Percentiles rank a stretch among this genome's conserved stretches.
phyloP scores from a whole-genome alignment of 2,113 vertebrate species.

The Coptodon rendalli region DNA sequence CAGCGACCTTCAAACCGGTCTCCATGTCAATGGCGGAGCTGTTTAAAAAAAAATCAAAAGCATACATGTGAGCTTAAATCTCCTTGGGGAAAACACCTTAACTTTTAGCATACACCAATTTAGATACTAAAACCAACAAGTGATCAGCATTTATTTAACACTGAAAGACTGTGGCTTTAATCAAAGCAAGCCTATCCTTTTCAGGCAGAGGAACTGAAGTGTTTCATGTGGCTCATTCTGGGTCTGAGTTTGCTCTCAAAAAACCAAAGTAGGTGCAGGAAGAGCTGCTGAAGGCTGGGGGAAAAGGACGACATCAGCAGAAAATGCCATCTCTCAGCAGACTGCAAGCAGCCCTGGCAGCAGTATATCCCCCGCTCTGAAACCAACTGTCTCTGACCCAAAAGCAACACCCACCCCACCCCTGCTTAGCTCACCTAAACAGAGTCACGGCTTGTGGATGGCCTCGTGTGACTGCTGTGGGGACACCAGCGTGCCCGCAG shows the following conservation, averaged over 20 bases:
- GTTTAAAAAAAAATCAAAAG: neutral
- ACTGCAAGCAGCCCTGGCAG: neutral
- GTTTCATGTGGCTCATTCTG: neutral
- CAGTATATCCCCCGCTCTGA: neutral
- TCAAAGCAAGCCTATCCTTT: neutral
- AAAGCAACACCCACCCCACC: neutral
- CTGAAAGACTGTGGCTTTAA: neutral
- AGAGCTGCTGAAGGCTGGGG: neutral
- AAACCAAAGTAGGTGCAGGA: slow-evolving; percentile 7
- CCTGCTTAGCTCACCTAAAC: neutral
- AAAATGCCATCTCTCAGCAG: slow-evolving; percentile 48
- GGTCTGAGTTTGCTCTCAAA: slow-evolving; percentile 6
- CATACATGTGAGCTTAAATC: neutral
- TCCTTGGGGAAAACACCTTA: neutral
- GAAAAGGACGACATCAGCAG: slow-evolving; percentile 40
- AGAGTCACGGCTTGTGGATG: neutral
- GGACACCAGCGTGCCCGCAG: neutral
- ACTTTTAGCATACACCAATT: neutral
- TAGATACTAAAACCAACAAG: neutral
- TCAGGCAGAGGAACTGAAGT: neutral
- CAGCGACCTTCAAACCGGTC: slow-evolving; percentile 81
- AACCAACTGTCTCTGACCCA: neutral
- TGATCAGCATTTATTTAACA: neutral
- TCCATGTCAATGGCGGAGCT: slow-evolving; percentile 88
- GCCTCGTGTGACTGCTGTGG: neutral